phyloP scores from a whole-genome alignment of 1,140 invertebrate genomes.

The Caenorhabditis brenneri region DNA sequence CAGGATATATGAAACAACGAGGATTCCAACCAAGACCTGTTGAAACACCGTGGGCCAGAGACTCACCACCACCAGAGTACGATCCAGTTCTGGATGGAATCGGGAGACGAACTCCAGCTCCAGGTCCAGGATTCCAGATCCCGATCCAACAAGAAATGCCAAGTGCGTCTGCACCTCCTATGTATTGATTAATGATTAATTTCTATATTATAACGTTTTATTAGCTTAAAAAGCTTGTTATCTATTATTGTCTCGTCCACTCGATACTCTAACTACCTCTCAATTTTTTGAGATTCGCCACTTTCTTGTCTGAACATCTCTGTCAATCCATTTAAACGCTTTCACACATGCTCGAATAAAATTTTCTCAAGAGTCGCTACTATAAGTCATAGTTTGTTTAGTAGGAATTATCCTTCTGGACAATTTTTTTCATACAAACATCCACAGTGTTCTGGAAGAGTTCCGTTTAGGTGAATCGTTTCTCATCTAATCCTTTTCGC shows the following conservation, averaged over 20 bases:
- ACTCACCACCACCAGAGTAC: background rate
- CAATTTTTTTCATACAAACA: no score
- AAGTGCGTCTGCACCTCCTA: background rate
- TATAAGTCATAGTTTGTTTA: no score
- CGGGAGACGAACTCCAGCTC: background rate
- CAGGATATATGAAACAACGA: slow-evolving; percentile 22
- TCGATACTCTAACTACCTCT: background rate
- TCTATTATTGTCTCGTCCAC: background rate
- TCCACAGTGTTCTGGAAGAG: no score
- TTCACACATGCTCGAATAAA: no score
- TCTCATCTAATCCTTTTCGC: no score
- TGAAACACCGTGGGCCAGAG: background rate
- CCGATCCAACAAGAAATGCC: background rate
- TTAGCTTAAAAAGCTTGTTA: background rate
- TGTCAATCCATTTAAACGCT: no score
- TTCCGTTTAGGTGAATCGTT: no score
- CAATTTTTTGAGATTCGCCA: background rate
- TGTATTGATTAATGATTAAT: background rate
- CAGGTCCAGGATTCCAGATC: background rate
- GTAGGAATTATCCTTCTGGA: no score
- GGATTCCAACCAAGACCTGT: slow-evolving; percentile 1
- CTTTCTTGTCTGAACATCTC: background rate
- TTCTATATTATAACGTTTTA: background rate
- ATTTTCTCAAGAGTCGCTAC: no score
- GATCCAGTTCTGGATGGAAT: slow-evolving; percentile 5